These are phyloP conservation scores for Lophura nycthemera DNA, from an alignment of 2,113 vertebrate genomes.

Conservation along the genomic window DNA sequence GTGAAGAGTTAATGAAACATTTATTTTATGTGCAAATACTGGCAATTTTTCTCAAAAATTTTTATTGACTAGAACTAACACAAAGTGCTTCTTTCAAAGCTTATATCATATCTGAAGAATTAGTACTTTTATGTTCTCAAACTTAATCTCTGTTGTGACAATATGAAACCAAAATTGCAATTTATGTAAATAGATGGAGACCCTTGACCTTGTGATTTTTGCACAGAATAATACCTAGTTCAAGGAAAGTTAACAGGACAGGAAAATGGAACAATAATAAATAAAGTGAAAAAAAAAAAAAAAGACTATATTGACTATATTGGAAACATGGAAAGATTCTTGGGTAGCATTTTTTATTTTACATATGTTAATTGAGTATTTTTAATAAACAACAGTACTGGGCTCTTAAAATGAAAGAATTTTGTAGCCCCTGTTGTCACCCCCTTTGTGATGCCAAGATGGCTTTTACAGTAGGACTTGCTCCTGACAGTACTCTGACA, in stretches of 20 bases:
- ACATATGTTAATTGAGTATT: accelerated
- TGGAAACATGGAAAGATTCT: not conserved
- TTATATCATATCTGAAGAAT: not conserved
- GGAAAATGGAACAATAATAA: not conserved
- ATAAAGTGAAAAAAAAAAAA: not conserved
- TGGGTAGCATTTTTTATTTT: not conserved
- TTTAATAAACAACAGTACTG: accelerated
- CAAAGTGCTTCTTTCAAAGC: not conserved
- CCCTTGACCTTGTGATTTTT: not conserved
- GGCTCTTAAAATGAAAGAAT: not conserved
- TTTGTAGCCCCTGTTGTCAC: not conserved
- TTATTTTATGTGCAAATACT: not conserved
- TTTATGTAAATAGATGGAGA: not conserved
- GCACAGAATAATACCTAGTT: not conserved
- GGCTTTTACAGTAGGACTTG: not conserved
- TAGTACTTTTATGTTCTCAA: not conserved
- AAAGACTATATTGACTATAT: not conserved
- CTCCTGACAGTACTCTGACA: not conserved
- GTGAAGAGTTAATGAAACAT: not conserved
- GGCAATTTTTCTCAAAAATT: not conserved
- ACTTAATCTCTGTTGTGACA: not conserved
- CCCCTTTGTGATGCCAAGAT: not conserved
- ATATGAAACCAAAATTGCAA: not conserved
- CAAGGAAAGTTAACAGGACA: not conserved
- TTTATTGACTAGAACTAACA: not conserved